Evolutionary conservation across 2,113 vertebrate species (phyloP), one percentile per base, ranked within the genome.

Genomic region (Cavia aperea): DNA sequence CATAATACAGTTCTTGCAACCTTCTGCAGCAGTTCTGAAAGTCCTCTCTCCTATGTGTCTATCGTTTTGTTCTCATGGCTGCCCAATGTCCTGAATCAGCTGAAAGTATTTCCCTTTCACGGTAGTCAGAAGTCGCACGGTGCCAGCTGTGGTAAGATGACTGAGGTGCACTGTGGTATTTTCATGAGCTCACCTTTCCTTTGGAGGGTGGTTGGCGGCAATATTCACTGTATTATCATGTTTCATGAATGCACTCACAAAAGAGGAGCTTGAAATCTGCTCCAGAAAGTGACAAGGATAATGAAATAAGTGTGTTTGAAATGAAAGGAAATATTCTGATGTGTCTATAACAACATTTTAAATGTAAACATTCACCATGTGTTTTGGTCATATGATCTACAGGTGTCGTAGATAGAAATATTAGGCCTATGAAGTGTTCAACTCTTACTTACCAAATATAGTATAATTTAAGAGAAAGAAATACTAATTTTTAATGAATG

Each of bases 131-230:
- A 4, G 26, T 4, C 8, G 26, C 73, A 49, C 43, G 15, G 26
- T 29, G 24, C 73, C 43, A 43, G 24, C 29, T 15, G 10, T 6
- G 13, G 73, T 23, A 15, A 29, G 73, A 26, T 16, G 43, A 1
- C 2, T 7, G 33, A 26, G 43, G 8, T 4, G 13, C 4, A 31
- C 43, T 43, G 3, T 13, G 7, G 1, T 29, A 1, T 8, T 46
- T 7, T 29, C 5, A 46, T 7, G 73, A 49, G 73, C 26, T 29
- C 2, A 2, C 39, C 39, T 46, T 26, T 43, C 11, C 39, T 7
- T 23, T 8, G 73, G 43, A 7, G 15, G 24, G 73, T 24, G 15
- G 43, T 29, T 3, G 24, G 43, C 73, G 19, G 33, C 66, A 16
- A 21, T 14, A 6, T 29, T 49, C 24, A 8, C 24, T 73, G 39